Evolutionary conservation across 2,888 invertebrate species (phyloP).

Genomic region (Parnassius apollo): DNA sequence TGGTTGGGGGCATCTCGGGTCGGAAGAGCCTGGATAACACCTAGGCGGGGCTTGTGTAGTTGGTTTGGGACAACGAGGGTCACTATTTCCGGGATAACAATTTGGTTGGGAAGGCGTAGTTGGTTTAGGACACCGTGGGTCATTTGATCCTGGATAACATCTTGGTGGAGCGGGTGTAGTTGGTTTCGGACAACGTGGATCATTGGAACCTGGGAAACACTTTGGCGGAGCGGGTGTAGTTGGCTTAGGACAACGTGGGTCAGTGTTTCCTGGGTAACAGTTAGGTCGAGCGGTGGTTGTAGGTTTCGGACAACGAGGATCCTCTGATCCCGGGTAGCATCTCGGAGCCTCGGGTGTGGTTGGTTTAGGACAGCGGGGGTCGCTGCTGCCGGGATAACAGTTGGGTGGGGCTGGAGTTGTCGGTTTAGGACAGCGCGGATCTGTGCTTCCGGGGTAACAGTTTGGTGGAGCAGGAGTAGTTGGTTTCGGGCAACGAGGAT

Average conservation of each 20-base stretch:
- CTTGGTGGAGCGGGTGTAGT: neutral
- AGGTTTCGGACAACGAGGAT: constrained; percentile 48
- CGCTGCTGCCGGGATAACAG: constrained; percentile 44
- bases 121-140: constrained; percentile 46
- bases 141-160: constrained; percentile 42
- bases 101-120: constrained; percentile 38
- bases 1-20: constrained; percentile 48
- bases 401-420: constrained; percentile 37
- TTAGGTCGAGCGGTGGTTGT: constrained; percentile 37
- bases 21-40: constrained; percentile 50
- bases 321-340: constrained; percentile 46
- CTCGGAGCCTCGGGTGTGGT: constrained; percentile 38
- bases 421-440: constrained; percentile 38
- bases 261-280: constrained; percentile 48
- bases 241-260: constrained; percentile 37
- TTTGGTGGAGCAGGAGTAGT: constrained; percentile 36
- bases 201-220: constrained; percentile 51
- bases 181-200: constrained; percentile 38
- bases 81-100: constrained; percentile 43
- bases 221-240: constrained; percentile 36
- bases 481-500: constrained; percentile 46
- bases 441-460: constrained; percentile 37
- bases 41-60: constrained; percentile 38
- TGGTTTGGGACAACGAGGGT: constrained; percentile 49
- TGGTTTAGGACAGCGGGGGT: constrained; percentile 47